Conservation (phyloP, 2,888 invertebrate species). For the Agonum fuliginosum region DNA sequence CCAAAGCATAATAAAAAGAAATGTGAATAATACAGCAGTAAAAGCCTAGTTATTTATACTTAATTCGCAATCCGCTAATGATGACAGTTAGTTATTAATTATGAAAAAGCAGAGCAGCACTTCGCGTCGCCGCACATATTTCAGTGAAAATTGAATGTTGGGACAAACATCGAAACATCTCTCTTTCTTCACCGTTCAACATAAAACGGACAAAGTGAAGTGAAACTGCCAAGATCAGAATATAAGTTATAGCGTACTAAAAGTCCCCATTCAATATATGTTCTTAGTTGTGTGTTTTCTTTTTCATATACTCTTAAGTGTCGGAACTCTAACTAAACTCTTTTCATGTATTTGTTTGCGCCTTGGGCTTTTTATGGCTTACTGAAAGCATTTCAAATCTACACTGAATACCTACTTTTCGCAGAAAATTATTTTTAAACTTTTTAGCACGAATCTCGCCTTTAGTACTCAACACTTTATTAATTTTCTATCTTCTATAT, state of each 20-base stretch:
- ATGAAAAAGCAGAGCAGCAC: slow-evolving; percentile 5
- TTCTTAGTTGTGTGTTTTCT: slow-evolving; percentile 33
- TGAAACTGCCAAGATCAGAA: slow-evolving; percentile 36
- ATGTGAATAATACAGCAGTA: too few species aligned
- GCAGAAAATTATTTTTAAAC: slow-evolving; percentile 26
- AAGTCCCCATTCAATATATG: slow-evolving; percentile 41
- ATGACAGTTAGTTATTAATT: slow-evolving; percentile 24
- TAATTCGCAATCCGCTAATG: slow-evolving; percentile 28
- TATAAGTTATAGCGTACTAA: slow-evolving; percentile 36
- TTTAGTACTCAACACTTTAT: not conserved
- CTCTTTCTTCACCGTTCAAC: not conserved
- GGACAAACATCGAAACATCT: not conserved
- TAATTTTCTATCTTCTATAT: too few species aligned
- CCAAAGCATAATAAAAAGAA: too few species aligned
- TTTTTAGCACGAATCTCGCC: not conserved
- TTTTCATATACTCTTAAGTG: slow-evolving; percentile 41
- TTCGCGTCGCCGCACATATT: too few species aligned
- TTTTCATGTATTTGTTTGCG: slow-evolving; percentile 45
- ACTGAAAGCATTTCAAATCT: slow-evolving; percentile 19
- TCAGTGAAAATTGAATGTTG: slow-evolving; percentile 5
- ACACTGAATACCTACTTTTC: not conserved
- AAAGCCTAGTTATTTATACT: too few species aligned
- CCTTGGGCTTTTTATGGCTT: slow-evolving; percentile 28
- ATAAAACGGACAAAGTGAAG: not conserved
- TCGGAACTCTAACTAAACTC: slow-evolving; percentile 20